These are phyloP conservation scores for Diachrysia chrysitis DNA, from an alignment of 2,888 invertebrate genomes.

Conservation along the genomic window DNA sequence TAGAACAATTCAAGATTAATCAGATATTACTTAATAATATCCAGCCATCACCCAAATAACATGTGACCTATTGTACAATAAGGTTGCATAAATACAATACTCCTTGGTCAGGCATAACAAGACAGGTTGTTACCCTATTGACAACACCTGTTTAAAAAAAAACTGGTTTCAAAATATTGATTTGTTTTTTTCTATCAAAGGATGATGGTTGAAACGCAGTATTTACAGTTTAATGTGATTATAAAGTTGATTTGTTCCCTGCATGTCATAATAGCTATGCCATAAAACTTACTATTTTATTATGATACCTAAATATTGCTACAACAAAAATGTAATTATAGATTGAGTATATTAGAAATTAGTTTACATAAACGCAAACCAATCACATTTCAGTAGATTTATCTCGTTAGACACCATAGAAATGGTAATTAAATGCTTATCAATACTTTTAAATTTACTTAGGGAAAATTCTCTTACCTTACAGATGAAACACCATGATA, in stretches of 20 bases:
- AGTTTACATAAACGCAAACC: constrained; percentile 19
- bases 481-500: constrained; percentile 69
- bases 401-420: constrained; percentile 39
- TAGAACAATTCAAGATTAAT: neutral
- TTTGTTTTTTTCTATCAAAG: neutral
- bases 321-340: constrained; percentile 18
- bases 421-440: constrained; percentile 53
- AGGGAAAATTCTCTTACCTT: constrained; percentile 65
- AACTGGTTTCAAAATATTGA: constrained; percentile 30
- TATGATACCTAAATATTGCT: neutral
- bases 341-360: constrained; percentile 15
- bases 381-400: constrained; percentile 26
- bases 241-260: neutral
- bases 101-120: constrained; percentile 15
- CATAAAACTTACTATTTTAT: constrained; percentile 6
- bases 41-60: neutral
- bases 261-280: neutral
- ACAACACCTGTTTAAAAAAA: constrained; percentile 27
- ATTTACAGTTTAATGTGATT: neutral
- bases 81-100: neutral
- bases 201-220: neutral
- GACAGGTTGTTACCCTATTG: constrained; percentile 21
- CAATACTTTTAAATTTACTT: constrained; percentile 56
- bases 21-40: neutral
- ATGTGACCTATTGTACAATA: neutral